These are phyloP conservation scores for Hydroisotoma schaefferi DNA, from an alignment of 2,888 invertebrate genomes.

Conservation along the genomic window DNA sequence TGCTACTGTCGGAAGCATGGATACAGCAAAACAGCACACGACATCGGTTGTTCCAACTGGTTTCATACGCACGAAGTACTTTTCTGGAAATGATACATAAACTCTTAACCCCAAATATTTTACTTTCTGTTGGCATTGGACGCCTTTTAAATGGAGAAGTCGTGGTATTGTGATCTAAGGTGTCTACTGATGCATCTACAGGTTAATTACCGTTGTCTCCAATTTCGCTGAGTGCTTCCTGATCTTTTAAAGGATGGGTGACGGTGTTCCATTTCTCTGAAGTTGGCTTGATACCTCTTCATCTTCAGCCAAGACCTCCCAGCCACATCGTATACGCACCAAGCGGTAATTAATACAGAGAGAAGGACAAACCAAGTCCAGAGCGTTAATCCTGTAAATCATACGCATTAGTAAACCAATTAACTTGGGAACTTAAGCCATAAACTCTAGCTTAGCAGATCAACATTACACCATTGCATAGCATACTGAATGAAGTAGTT, in stretches of 20 bases:
- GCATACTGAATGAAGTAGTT: no score
- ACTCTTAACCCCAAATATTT: no score
- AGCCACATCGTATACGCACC: slow-evolving; percentile 84
- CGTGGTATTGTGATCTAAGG: no score
- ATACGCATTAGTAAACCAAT: no score
- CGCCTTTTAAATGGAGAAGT: no score
- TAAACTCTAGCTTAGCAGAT: no score
- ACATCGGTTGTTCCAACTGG: slow-evolving; percentile 82
- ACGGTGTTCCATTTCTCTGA: slow-evolving; percentile 68
- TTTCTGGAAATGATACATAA: slow-evolving; percentile 59
- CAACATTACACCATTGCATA: no score
- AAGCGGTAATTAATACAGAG: slow-evolving; percentile 69
- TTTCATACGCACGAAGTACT: slow-evolving; percentile 79
- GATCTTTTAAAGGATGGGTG: slow-evolving; percentile 71
- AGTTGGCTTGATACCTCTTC: slow-evolving; percentile 79
- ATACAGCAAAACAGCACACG: slow-evolving; percentile 78
- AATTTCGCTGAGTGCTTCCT: slow-evolving; percentile 72
- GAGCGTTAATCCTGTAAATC: slow-evolving; percentile 66
- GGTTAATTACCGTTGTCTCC: slow-evolving; percentile 69
- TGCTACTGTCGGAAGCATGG: slow-evolving; percentile 52
- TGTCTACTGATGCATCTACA: no score
- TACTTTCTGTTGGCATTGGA: no score
- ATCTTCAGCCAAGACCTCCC: slow-evolving; percentile 86
- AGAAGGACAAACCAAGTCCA: slow-evolving; percentile 73
- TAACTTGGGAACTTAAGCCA: no score